A percentile compares a stretch with the other conserved stretches of the same genome.
Conservation (phyloP, 1,140 invertebrate species). For the Drosophila tani region DNA sequence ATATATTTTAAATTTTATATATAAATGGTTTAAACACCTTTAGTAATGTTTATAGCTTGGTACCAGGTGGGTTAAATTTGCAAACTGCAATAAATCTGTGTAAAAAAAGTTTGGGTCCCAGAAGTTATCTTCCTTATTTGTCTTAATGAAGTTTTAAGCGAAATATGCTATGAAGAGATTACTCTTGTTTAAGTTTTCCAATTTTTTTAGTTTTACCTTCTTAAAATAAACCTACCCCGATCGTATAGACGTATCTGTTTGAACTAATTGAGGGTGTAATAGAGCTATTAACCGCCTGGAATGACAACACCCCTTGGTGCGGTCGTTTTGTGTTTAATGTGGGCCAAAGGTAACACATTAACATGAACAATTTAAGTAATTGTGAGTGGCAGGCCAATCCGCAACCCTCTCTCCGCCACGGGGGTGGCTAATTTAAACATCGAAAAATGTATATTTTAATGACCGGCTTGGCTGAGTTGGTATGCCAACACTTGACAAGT, state of each 20-base stretch:
- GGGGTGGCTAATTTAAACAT: conserved; percentile 49
- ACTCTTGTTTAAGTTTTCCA: not conserved
- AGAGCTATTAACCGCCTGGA: conserved; percentile 60
- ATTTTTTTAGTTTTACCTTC: not conserved
- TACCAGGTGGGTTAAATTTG: too few species aligned
- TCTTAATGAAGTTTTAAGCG: too few species aligned
- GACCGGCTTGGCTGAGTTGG: conserved; percentile 55
- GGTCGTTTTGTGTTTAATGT: conserved; percentile 49
- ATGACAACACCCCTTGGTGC: conserved; percentile 48
- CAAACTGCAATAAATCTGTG: too few species aligned
- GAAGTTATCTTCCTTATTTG: too few species aligned
- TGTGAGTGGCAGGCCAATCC: conserved; percentile 34
- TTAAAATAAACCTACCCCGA: conserved; percentile 1
- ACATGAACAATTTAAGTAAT: conserved; percentile 57
- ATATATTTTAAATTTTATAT: too few species aligned
- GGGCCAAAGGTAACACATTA: conserved; percentile 75
- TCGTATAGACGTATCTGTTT: conserved; percentile 26
- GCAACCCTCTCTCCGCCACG: conserved; percentile 49
- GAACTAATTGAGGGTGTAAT: conserved; percentile 79
- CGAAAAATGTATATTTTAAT: conserved; percentile 74
- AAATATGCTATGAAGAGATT: not conserved
- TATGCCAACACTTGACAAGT: conserved; percentile 80
- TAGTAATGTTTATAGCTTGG: too few species aligned
- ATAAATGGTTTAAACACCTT: too few species aligned
- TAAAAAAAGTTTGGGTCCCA: too few species aligned